Conservation (phyloP, 2,113 vertebrate genomes). For the Callipepla squamata region DNA sequence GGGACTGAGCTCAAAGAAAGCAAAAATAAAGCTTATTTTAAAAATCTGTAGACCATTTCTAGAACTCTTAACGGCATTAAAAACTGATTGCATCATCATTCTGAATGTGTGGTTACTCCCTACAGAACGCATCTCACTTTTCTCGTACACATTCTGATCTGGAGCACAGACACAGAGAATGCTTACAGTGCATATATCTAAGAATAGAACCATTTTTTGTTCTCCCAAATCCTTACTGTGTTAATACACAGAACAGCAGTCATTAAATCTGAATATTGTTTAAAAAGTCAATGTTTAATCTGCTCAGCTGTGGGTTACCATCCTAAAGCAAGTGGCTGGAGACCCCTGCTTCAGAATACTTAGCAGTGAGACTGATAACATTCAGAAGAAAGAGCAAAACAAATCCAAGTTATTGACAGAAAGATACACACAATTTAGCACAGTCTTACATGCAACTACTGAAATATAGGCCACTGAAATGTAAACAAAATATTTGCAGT, state of each 20-base stretch:
- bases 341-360: not conserved
- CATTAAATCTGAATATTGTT: not conserved
- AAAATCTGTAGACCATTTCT: not conserved
- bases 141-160: not conserved
- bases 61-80: not conserved
- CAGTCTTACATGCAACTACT: not conserved
- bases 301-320: not conserved
- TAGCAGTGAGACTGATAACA: not conserved
- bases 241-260: not conserved
- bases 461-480: not conserved
- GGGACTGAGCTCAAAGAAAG: not conserved
- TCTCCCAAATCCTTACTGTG: not conserved
- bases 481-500: not conserved
- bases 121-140: not conserved
- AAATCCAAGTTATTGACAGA: not conserved
- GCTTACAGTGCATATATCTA: not conserved
- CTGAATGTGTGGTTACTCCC: not conserved
- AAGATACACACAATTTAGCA: not conserved
- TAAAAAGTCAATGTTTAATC: not conserved
- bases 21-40: not conserved
- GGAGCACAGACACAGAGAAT: not conserved
- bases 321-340: not conserved
- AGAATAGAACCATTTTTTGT: not conserved
- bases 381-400: not conserved
- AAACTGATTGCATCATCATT: not conserved